Evolutionary conservation across 1,140 invertebrate genomes (phyloP).

Genomic region (Papilio polyxenes): DNA sequence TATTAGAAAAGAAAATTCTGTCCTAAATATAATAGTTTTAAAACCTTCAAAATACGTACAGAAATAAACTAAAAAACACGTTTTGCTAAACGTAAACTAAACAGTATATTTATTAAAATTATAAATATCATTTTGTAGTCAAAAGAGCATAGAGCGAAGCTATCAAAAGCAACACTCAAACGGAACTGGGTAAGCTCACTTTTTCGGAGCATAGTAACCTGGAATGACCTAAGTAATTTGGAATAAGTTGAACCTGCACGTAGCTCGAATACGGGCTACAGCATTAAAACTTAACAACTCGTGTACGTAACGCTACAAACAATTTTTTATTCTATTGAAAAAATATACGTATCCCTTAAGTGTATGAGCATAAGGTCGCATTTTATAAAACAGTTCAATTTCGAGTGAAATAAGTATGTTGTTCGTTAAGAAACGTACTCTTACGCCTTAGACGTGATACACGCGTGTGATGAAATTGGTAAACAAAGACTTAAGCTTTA

Average conservation of each 20-base stretch:
- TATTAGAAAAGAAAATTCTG: not conserved
- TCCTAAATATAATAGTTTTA: not conserved
- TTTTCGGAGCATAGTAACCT: conserved; percentile 38
- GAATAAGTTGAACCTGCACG: conserved; percentile 40
- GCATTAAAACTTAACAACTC: conserved; percentile 48
- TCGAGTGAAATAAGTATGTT: conserved; percentile 30
- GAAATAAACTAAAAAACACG: not conserved
- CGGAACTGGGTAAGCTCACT: conserved; percentile 41
- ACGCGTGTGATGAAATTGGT: conserved; percentile 40
- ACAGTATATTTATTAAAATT: conserved; percentile 8
- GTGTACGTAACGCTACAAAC: conserved; percentile 46
- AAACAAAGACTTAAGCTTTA: not conserved
- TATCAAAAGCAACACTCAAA: conserved; percentile 36
- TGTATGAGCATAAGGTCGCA: not conserved
- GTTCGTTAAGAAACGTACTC: conserved; percentile 31
- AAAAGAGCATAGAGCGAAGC: conserved; percentile 20
- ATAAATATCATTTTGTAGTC: conserved; percentile 31
- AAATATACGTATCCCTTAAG: conserved; percentile 14
- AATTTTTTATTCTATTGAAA: conserved; percentile 35
- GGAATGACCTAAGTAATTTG: conserved; percentile 44
- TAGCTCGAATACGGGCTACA: conserved; percentile 40
- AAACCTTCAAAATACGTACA: not conserved
- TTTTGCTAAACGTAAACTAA: not conserved
- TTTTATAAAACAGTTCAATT: not conserved
- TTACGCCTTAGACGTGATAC: conserved; percentile 42